Evolutionary conservation across 1,140 invertebrate genomes (phyloP).

Genomic region (Bursaphelenchus mucronatus): DNA sequence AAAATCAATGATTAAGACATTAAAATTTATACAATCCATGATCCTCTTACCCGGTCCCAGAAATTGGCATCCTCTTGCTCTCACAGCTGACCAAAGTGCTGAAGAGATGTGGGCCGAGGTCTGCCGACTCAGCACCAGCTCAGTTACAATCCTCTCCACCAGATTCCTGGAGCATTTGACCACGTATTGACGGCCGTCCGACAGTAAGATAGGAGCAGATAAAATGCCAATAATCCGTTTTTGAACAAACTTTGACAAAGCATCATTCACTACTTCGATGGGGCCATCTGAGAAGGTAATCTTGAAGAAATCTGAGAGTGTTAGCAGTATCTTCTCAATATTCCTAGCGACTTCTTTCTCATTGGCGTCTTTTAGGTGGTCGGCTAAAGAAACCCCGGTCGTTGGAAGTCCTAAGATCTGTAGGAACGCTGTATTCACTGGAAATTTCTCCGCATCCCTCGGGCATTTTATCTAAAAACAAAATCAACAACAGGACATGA

Average conservation of each 20-base stretch:
- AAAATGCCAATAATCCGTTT: constrained; percentile 84
- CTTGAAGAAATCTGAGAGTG: constrained; percentile 30
- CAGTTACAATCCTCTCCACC: constrained; percentile 87
- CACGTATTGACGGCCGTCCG: constrained; percentile 67
- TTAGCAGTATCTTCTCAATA: constrained; percentile 14
- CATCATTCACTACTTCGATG: constrained; percentile 46
- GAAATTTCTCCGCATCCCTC: constrained; percentile 19
- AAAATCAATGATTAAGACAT: constrained; percentile 15
- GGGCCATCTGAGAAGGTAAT: constrained; percentile 45
- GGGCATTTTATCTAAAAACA: constrained; percentile 23
- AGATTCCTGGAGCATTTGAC: constrained; percentile 71
- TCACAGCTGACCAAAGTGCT: constrained; percentile 91
- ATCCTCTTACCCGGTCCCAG: constrained; percentile 75
- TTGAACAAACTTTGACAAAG: constrained; percentile 84
- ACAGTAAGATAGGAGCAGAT: constrained; percentile 69
- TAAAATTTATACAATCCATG: too few species aligned
- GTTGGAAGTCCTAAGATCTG: constrained; percentile 17
- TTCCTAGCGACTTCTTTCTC: neutral
- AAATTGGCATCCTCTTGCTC: constrained; percentile 93
- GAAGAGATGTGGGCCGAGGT: constrained; percentile 84
- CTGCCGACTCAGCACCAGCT: constrained; percentile 87
- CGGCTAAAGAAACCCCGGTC: neutral
- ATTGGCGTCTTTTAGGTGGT: neutral
- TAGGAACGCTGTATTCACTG: constrained; percentile 28
- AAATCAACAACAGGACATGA: constrained; percentile 13